Evolutionary conservation across 2,888 invertebrate genomes (phyloP), one percentile per base, ranked within the genome.

Genomic region (Hemistola chrysoprasaria): DNA sequence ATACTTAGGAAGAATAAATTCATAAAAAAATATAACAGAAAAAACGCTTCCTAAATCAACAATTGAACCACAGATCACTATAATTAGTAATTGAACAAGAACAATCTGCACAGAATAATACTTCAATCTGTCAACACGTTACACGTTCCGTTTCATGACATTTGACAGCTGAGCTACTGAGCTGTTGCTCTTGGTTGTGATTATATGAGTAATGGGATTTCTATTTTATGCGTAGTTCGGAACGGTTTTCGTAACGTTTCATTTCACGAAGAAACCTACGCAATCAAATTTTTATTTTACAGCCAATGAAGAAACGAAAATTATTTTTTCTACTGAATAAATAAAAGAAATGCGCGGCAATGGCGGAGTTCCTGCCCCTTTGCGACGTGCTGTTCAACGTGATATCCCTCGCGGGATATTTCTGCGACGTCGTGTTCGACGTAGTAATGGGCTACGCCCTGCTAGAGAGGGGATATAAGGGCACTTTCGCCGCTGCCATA

Each of bases 361-460:
- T 90, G 94, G 93, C 93, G 82, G 96, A 97, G 90, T 96, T 96
- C 81, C 91, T 97, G 81, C 96, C 96, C 58, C 91, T 97, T 74
- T 97, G 97, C 91, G 97, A 97, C 88, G 94, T 96, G 53, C 90
- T 97, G 30, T 97, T 97, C 90, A 97, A 97, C 85, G 95, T 97
- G 75, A 95, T 96, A 62, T 96, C 96, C 30, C 87, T 97, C 58
- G 95, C 95, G 41, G 95, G 95, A 11, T 96, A 97, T 77, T 97
- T 97, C 82, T 96, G 96, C 90, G 96, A 96, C 90, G 93, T 96
- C 49, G 95, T 96, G 4, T 97, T 97, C 78, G 96, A 97, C 79
- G 91, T 96, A 46, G 93, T 96, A 40, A 93, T 95, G 90, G 93
- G 95, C 28, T 97, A 96, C 78, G 95, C 96, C 11, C 90, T 97